Evolutionary conservation across 2,888 invertebrate genomes (phyloP).

Genomic region (Sisyra nigra): DNA sequence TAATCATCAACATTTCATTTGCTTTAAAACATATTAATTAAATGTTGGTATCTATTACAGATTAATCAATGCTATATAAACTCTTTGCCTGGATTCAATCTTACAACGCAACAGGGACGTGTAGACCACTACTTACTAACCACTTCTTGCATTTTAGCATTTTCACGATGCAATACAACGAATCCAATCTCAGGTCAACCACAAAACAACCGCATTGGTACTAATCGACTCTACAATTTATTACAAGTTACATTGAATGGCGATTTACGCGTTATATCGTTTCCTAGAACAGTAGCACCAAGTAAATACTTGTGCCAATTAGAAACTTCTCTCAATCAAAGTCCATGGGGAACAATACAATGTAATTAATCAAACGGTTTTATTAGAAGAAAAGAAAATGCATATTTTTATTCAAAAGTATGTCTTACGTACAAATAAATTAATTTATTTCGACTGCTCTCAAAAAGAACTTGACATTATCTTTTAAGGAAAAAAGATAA

Average conservation of each 20-base stretch:
- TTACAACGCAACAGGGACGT: slow-evolving; percentile 1
- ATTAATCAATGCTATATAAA: slow-evolving; percentile 5
- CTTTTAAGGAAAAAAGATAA: too few species aligned
- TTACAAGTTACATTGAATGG: slow-evolving; percentile 7
- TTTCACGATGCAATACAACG: slow-evolving; percentile 3
- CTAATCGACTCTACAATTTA: slow-evolving; percentile 3
- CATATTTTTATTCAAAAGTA: too few species aligned
- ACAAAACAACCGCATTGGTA: background rate
- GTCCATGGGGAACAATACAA: slow-evolving; percentile 1
- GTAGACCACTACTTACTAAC: slow-evolving; percentile 2
- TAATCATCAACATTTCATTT: background rate
- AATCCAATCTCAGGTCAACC: slow-evolving; percentile 7
- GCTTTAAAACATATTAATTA: background rate
- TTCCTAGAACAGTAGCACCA: background rate
- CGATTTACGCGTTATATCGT: slow-evolving; percentile 7
- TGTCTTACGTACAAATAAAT: too few species aligned
- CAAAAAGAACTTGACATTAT: too few species aligned
- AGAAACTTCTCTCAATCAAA: background rate
- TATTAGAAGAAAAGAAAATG: too few species aligned
- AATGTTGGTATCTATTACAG: background rate
- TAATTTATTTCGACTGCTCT: too few species aligned
- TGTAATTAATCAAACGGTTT: background rate
- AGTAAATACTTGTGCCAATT: background rate
- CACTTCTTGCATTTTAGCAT: slow-evolving; percentile 8
- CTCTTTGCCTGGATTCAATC: slow-evolving; percentile 6